Conservation (phyloP, 2,113 vertebrate species). For the Mormyrus lacerda region DNA sequence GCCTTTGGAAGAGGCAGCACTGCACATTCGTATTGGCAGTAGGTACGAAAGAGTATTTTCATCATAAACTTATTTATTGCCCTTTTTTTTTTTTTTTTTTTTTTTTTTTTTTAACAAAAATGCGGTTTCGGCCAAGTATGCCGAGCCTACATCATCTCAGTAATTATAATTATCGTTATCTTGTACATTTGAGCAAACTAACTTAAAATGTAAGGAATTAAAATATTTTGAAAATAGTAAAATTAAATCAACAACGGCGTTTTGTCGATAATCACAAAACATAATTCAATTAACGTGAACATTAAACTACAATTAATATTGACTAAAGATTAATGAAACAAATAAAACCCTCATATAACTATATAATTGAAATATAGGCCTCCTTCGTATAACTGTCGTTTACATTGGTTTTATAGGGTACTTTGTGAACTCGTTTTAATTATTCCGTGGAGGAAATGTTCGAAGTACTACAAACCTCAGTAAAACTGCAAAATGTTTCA, state of each 20-base stretch:
- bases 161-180: background rate
- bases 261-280: background rate
- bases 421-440: background rate
- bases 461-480: background rate
- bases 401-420: background rate
- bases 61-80: background rate
- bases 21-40: background rate
- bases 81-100: background rate
- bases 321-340: background rate
- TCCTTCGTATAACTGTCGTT: background rate
- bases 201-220: background rate
- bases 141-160: background rate
- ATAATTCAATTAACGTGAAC: background rate
- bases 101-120: background rate
- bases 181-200: background rate
- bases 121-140: background rate
- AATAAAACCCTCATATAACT: background rate
- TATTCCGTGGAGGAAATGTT: background rate
- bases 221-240: background rate
- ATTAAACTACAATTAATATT: background rate
- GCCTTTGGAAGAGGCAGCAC: background rate
- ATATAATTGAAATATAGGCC: background rate
- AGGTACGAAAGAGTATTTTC: background rate
- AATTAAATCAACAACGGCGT: background rate
- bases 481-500: background rate